A percentile compares a stretch with the other conserved stretches of the same genome.
Conservation (phyloP, 2,888 invertebrate genomes). For the Phorcus lineatus region DNA sequence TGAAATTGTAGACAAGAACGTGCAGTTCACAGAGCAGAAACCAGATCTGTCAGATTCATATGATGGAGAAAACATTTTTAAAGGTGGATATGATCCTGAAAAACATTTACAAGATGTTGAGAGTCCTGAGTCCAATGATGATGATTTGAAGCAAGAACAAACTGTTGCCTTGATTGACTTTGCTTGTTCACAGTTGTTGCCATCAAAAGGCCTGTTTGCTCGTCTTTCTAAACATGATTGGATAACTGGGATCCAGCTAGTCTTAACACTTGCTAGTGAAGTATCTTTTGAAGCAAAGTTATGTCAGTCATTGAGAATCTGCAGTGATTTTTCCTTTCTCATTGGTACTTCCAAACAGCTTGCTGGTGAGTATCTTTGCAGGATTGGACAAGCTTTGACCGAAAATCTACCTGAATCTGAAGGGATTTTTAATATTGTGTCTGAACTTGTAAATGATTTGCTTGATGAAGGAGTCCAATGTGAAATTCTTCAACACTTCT, state of each 20-base stretch:
- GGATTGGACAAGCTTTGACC: constrained; percentile 9
- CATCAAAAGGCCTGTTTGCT: background rate
- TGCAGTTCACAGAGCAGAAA: too few species aligned
- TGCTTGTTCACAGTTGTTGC: background rate
- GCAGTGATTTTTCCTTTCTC: constrained; percentile 32
- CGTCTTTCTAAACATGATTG: background rate
- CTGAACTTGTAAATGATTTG: background rate
- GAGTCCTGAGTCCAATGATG: background rate
- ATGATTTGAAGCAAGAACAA: background rate
- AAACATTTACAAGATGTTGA: background rate
- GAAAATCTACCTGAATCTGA: background rate
- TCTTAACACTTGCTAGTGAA: constrained; percentile 32
- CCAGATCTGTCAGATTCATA: background rate
- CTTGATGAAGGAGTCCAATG: background rate
- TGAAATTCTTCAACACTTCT: background rate
- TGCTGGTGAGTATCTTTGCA: background rate
- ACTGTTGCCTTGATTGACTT: background rate
- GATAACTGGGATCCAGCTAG: constrained; percentile 10
- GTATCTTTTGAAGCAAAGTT: constrained; percentile 18
- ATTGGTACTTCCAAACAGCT: constrained; percentile 19
- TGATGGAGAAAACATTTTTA: background rate
- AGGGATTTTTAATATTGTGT: background rate
- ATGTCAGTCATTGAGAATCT: constrained; percentile 27
- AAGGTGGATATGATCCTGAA: background rate
- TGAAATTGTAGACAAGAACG: too few species aligned